Base-by-base conservation (phyloP, 1,140 invertebrate species). In the Venturia canescens region DNA sequence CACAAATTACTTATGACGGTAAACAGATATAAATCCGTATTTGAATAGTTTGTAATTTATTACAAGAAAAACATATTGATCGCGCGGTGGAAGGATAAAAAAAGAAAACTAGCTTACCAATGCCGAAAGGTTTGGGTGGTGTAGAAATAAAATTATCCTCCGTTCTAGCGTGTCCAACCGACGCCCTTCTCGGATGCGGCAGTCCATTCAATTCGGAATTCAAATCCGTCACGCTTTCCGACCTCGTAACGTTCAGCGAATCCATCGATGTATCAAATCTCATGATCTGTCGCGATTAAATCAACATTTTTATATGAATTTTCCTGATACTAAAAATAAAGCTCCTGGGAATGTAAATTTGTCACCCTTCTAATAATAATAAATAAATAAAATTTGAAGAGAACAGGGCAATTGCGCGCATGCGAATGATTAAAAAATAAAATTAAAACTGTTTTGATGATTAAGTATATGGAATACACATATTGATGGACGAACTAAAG, bases 151-250 rank as follows among this genome's bases (percentile, higher is more conserved):
- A 87, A 84, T 88, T 92, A 16, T 94, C 93, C 4, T 93, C 90
- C 80, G 93, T 92, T 87, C 93, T 93, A 67, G 93, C 86, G 86
- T 91, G 88, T 48, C 88, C 88, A 16, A 86, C 81, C 2, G 89
- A 89, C n/a, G 91, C 86, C 57, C 89, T 87, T 13, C 90, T 84
- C 16, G 88, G 79, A 81, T 91, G 86, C 6, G 89, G 86, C 18
- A 89, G 69, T 34, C 82, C 88, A 76, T 86, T 91, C 18, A 91
- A 63, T 72, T 91, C 90, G 1, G 88, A 89, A 84, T 95, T 96
- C 2, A 97, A 91, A 92, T 97, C 96, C 31, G 95, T 95, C 76
- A 97, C 96, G 90, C 96, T 97, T 90, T 97, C 96, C 53, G 96
- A 97, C 21, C 96, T 94, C 23, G 94, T 94, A 66, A 95, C 94